A percentile compares a stretch with the other conserved stretches of the same genome.
phyloP scores from a whole-genome alignment of 2,113 vertebrate genomes.

The Saccopteryx leptura region DNA sequence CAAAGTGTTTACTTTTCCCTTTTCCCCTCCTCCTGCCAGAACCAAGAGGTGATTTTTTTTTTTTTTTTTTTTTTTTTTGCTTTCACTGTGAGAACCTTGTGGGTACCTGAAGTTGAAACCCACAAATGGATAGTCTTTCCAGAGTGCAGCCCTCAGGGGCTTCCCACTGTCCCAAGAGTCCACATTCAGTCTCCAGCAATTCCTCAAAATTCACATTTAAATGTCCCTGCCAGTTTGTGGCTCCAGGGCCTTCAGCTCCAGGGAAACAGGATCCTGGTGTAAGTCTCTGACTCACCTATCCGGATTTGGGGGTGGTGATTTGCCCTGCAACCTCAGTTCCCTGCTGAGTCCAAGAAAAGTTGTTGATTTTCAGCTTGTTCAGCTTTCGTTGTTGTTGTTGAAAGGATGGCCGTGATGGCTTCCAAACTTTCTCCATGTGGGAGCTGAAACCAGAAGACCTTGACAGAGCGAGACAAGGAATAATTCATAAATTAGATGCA shows the following conservation, averaged over 20 bases:
- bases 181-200: not conserved
- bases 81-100: not conserved
- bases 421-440: not conserved
- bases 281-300: not conserved
- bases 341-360: not conserved
- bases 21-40: not conserved
- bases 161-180: not conserved
- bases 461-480: not conserved
- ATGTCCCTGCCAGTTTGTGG: not conserved
- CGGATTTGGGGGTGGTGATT: not conserved
- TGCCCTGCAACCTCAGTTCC: not conserved
- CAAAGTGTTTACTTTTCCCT: not conserved
- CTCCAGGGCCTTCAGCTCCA: not conserved
- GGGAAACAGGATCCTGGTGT: not conserved
- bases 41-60: not conserved
- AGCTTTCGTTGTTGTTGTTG: not conserved
- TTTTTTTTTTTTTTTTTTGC: not conserved
- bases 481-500: not conserved
- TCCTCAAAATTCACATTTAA: not conserved
- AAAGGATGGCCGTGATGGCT: not conserved
- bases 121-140: not conserved
- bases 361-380: not conserved
- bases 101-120: not conserved
- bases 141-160: not conserved
- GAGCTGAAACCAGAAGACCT: not conserved